Evolutionary conservation across 2,113 vertebrate species (phyloP).

Genomic region (Mobula hypostoma): DNA sequence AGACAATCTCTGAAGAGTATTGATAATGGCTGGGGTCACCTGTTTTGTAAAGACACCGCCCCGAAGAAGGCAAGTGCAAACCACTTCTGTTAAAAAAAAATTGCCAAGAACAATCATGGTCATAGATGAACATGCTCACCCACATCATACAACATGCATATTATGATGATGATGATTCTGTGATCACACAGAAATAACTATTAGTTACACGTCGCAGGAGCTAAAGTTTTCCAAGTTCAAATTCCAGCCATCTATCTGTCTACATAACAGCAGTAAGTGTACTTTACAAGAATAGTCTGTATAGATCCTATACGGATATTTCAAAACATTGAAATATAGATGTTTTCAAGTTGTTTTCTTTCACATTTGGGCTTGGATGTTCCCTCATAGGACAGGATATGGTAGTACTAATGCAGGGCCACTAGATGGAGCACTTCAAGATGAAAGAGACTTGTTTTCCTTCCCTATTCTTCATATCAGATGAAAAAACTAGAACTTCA

Average conservation of each 20-base stretch:
- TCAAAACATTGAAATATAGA: neutral
- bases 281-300: neutral
- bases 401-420: neutral
- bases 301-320: neutral
- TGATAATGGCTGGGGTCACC: too few species aligned
- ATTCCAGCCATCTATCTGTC: neutral
- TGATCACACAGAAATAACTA: neutral
- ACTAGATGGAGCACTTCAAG: slow-evolving; percentile 28
- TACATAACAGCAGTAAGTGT: neutral
- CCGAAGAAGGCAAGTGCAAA: too few species aligned
- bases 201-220: neutral
- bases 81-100: too few species aligned
- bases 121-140: too few species aligned
- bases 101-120: too few species aligned
- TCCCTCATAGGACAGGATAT: neutral
- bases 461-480: neutral
- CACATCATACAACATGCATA: too few species aligned
- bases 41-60: too few species aligned
- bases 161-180: neutral
- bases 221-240: neutral
- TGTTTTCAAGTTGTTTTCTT: neutral
- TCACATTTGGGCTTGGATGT: neutral
- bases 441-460: neutral
- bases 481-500: neutral
- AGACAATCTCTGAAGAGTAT: too few species aligned